phyloP scores from a whole-genome alignment of 2,797 vertebrate species.

The Odontamblyopus lacepedii region DNA sequence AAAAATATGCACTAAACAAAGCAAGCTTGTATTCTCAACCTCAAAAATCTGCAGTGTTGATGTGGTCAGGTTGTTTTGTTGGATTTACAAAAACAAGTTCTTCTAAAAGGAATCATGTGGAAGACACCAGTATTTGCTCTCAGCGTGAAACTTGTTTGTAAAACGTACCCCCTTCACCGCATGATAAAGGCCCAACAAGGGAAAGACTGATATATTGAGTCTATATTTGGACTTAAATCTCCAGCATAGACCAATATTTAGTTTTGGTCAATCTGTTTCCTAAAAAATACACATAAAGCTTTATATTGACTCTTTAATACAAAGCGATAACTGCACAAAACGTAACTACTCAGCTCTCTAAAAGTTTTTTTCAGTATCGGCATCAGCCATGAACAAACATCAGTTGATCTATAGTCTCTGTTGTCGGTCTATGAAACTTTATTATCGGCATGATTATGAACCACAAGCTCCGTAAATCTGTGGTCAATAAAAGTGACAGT shows the following conservation, averaged over 20 bases:
- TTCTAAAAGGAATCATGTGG: constrained; percentile 33
- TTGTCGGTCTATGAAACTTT: constrained; percentile 8
- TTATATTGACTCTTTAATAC: constrained; percentile 3
- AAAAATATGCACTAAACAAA: too few relatives aligned
- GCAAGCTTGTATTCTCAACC: too few relatives aligned
- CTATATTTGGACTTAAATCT: too few relatives aligned
- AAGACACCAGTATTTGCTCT: constrained; percentile 16
- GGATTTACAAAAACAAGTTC: too few relatives aligned
- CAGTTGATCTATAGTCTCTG: not conserved
- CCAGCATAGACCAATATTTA: too few relatives aligned
- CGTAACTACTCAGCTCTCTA: too few relatives aligned
- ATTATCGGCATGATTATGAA: not conserved
- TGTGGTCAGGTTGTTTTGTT: constrained; percentile 6
- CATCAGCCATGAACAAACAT: too few relatives aligned
- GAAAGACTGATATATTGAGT: too few relatives aligned
- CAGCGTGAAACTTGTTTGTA: constrained; percentile 25
- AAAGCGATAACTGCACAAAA: too few relatives aligned
- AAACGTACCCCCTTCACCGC: constrained; percentile 20
- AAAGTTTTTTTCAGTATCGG: too few relatives aligned
- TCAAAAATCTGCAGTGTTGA: not conserved
- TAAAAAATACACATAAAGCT: too few relatives aligned
- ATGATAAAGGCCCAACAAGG: constrained; percentile 17
- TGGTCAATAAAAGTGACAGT: not conserved
- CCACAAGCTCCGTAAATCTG: not conserved
- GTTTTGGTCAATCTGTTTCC: too few relatives aligned